Evolutionary conservation across 2,888 invertebrate species (phyloP), one percentile per base, ranked within the genome.

Genomic region (Acronicta aceris): DNA sequence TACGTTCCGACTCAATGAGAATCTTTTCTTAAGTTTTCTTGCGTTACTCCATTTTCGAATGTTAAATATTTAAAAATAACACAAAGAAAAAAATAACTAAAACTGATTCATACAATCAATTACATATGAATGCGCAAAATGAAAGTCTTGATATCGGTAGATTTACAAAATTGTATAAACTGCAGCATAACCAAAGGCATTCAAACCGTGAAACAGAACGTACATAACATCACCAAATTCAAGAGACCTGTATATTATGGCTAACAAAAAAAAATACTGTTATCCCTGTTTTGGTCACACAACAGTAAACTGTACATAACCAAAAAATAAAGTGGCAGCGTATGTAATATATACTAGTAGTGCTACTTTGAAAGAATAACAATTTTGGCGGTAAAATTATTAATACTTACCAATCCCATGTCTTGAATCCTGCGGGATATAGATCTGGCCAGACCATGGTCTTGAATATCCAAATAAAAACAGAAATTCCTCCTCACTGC

Each of bases 401-500:
- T 42, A 55, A 49, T 56, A 79, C 96, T 96, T 91, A 97, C 97
- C 91, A 97, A 96, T 74, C 97, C 97, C 89, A 97, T 95, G 80
- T 96, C 95, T 86, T 96, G 96, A 79, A 97, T 96, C 87, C 96
- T 96, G 71, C 95, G 93, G 81, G 97, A 97, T 89, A 97, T 89
- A 75, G 96, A 96, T 81, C 95, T 93, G 66, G 96, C 95, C 58
- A 96, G 89, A 76, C 95, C 95, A 93, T 96, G 96, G 82, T 96
- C 97, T 92, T 96, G 96, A 80, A 97, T 95, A 86, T 97, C 97
- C 95, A 97, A 95, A 89, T 97, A 97, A 93, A 97, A 97, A 86
- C 95, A 96, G 84, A 96, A 96, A 88, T 96, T 96, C 81, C 95
- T 95, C 86, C 97, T 87, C 70, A 93, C 94, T 94, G 92, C 58